Evolutionary conservation across 1,140 invertebrate genomes (phyloP).

Genomic region (Drosophila prosaltans): DNA sequence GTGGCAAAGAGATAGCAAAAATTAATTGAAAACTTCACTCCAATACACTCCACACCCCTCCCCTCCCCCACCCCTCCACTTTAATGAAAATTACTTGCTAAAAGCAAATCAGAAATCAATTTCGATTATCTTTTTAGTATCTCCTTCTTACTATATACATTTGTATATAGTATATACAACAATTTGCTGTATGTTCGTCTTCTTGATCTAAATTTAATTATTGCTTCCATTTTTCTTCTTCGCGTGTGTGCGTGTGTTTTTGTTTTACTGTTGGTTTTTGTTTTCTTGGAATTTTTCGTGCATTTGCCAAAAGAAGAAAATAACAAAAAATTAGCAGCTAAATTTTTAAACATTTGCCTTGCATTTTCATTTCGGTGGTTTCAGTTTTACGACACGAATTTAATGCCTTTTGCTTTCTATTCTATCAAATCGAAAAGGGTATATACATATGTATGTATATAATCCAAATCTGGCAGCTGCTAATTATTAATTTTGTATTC

Average conservation of each 20-base stretch:
- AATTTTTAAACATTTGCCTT: slow-evolving; percentile 2
- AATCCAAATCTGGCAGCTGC: too few relatives aligned
- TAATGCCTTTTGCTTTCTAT: neutral
- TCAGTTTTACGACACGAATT: slow-evolving; percentile 6
- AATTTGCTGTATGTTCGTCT: neutral
- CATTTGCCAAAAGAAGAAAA: neutral
- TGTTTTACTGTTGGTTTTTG: slow-evolving; percentile 2
- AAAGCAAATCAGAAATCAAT: slow-evolving; percentile 1
- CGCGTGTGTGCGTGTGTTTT: neutral
- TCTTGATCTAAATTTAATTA: slow-evolving; percentile 13
- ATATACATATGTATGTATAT: neutral
- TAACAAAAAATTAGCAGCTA: neutral
- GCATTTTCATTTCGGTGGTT: slow-evolving; percentile 6
- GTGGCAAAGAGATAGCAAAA: neutral
- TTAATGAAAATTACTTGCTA: slow-evolving; percentile 1
- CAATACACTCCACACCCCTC: neutral
- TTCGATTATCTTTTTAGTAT: slow-evolving; percentile 10
- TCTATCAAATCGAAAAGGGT: neutral
- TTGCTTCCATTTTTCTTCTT: slow-evolving; percentile 8
- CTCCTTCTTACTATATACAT: neutral
- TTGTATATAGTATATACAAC: neutral
- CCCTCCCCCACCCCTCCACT: neutral
- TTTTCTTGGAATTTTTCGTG: slow-evolving; percentile 9
- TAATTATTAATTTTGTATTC: too few relatives aligned
- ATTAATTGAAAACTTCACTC: neutral